These are phyloP conservation scores for Ischnus inquisitorius DNA, from an alignment of 2,888 invertebrate species.

Conservation along the genomic window DNA sequence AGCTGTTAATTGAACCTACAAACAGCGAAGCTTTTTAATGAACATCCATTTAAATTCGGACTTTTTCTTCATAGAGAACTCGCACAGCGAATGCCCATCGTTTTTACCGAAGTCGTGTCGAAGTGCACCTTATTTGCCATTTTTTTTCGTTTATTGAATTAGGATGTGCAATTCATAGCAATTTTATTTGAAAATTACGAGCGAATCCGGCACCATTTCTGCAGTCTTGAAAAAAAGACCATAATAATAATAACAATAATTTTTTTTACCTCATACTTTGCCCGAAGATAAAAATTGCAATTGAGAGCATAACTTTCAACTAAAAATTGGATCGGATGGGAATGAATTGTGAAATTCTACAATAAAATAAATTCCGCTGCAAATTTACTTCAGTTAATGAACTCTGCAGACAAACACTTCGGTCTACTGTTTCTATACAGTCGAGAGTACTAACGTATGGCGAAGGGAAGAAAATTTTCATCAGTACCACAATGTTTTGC, in stretches of 20 bases:
- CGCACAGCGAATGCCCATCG: too few species aligned
- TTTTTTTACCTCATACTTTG: background rate
- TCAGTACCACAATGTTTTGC: background rate
- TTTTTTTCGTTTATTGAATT: too few species aligned
- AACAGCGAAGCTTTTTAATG: background rate
- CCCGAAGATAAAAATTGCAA: background rate
- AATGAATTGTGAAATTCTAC: background rate
- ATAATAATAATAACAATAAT: background rate
- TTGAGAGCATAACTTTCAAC: background rate
- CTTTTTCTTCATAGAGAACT: background rate
- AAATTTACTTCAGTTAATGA: slow-evolving; percentile 4
- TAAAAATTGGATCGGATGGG: background rate
- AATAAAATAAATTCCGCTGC: background rate
- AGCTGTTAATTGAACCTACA: background rate
- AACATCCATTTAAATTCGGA: background rate
- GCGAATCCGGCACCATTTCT: too few species aligned
- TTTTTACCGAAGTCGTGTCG: too few species aligned
- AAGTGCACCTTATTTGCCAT: background rate
- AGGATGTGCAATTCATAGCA: too few species aligned
- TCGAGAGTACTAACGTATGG: background rate
- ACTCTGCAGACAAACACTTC: background rate
- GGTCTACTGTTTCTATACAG: background rate
- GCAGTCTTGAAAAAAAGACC: too few species aligned
- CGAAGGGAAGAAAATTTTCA: slow-evolving; percentile 2
- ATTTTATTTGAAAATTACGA: too few species aligned